These are phyloP conservation scores for Suncus etruscus DNA, from an alignment of 2,113 vertebrate genomes.

Conservation along the genomic window DNA sequence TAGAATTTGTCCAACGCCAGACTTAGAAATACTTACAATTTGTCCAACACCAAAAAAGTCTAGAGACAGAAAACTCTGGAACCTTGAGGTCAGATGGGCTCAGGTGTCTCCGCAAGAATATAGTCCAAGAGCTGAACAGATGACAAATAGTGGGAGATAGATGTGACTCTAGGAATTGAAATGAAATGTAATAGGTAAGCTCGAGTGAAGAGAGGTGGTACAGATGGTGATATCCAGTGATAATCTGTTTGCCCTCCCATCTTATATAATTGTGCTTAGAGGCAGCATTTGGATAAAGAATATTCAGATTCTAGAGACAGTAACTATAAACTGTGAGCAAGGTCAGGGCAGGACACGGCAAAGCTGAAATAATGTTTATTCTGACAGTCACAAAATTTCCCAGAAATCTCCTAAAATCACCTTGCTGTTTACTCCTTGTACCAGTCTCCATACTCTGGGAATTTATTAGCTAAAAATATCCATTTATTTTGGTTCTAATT, in stretches of 20 bases:
- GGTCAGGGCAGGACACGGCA: conserved; percentile 57
- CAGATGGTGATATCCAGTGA: not conserved
- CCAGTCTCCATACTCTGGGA: conserved; percentile 56
- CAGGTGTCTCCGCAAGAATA: not conserved
- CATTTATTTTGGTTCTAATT: conserved; percentile 66
- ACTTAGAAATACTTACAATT: not conserved
- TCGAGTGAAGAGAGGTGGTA: not conserved
- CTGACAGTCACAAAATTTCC: conserved; percentile 60
- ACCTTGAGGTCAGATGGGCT: not conserved
- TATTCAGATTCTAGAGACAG: not conserved
- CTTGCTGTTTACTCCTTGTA: conserved; percentile 51
- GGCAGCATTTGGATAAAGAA: not conserved
- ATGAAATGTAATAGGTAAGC: not conserved
- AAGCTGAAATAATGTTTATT: conserved; percentile 43
- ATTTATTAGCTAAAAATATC: conserved; percentile 65
- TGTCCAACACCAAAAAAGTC: not conserved
- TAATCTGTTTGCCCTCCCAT: not conserved
- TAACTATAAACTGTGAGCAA: conserved; percentile 47
- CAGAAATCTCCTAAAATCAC: conserved; percentile 68
- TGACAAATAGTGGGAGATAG: not conserved
- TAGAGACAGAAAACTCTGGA: not conserved
- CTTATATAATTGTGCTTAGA: not conserved
- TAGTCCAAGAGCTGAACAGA: not conserved
- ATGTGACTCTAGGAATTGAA: not conserved
- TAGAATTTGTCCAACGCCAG: not conserved